Conservation (phyloP, 2,113 vertebrate species). For the Engraulis encrasicolus region DNA sequence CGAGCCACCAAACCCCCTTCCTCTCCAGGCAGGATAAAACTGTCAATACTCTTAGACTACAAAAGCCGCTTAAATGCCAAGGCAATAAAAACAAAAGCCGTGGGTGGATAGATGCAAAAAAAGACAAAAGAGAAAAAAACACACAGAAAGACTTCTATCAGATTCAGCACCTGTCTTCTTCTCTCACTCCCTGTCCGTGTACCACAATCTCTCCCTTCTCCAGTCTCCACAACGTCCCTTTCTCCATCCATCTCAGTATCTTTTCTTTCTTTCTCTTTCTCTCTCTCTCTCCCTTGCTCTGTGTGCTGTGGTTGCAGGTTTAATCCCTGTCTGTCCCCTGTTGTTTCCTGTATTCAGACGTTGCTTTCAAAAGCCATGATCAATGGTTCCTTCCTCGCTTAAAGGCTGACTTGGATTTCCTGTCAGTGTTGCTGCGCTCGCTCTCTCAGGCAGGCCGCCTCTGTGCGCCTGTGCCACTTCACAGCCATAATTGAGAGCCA, state of each 20-base stretch:
- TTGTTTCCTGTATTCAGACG: conserved; percentile 25
- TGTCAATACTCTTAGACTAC: conserved; percentile 29
- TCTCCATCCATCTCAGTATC: not conserved
- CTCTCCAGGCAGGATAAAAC: conserved; percentile 26
- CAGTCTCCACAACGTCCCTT: no score
- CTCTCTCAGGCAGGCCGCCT: no score
- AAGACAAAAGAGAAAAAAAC: not conserved
- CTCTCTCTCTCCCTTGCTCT: no score
- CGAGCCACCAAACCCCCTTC: not conserved
- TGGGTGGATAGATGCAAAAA: conserved; percentile 29
- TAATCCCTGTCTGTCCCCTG: not conserved
- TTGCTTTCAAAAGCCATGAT: conserved; percentile 36
- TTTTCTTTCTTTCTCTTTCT: not conserved
- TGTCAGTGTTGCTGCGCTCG: conserved; percentile 18
- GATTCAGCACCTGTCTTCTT: conserved; percentile 23
- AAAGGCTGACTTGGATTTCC: conserved; percentile 3
- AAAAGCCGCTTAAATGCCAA: conserved; percentile 37
- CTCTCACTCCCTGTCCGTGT: not conserved
- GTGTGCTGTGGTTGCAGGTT: conserved; percentile 13
- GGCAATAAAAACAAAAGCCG: conserved; percentile 39
- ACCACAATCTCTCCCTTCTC: not conserved
- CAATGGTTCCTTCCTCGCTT: conserved; percentile 16
- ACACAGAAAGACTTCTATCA: conserved; percentile 31
- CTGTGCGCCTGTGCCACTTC: conserved; percentile 36
- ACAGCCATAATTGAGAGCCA: conserved; percentile 40